Conservation (phyloP, 2,888 invertebrate genomes). For the Hofmannophila pseudospretella region DNA sequence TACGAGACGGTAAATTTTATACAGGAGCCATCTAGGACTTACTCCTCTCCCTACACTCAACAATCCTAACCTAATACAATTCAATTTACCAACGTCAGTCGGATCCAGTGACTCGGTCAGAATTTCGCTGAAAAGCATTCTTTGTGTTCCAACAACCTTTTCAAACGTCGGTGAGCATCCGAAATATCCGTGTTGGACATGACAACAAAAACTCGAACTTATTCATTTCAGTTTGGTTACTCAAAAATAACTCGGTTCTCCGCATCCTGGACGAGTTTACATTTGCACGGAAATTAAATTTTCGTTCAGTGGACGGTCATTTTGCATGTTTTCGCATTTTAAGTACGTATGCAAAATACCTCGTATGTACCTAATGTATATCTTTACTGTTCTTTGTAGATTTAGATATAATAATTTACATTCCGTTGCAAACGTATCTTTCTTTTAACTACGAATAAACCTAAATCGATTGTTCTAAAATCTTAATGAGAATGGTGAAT, state of each 20-base stretch:
- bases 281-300: conserved; percentile 2
- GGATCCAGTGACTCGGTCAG: neutral
- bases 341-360: too few species aligned
- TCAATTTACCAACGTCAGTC: neutral
- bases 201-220: conserved; percentile 1
- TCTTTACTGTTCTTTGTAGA: too few species aligned
- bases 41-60: too few species aligned
- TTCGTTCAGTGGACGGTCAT: neutral
- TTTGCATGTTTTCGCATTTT: neutral
- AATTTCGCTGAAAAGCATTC: conserved; percentile 1
- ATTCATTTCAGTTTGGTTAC: neutral
- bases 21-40: too few species aligned
- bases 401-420: too few species aligned
- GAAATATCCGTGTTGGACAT: neutral
- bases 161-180: neutral
- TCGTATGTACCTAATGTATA: too few species aligned
- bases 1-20: too few species aligned
- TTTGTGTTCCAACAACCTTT: neutral
- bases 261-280: neutral
- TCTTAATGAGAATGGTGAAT: too few species aligned
- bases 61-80: too few species aligned
- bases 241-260: neutral
- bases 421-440: too few species aligned
- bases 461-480: too few species aligned
- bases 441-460: too few species aligned